Evolutionary conservation across 2,888 invertebrate species (phyloP).

Genomic region (Atethmia centrago): DNA sequence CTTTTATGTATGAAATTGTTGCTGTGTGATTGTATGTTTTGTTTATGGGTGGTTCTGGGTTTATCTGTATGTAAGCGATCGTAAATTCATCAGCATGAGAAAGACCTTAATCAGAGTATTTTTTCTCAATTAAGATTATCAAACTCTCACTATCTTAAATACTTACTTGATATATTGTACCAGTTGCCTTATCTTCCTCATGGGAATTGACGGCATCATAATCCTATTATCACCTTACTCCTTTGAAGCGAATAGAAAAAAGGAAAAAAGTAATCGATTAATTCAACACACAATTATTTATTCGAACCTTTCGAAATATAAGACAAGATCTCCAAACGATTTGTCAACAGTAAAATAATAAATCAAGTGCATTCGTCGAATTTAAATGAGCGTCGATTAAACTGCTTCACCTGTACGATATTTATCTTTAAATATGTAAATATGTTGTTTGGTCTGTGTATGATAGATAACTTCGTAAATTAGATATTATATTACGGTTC

Average conservation of each 20-base stretch:
- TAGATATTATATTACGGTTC: constrained; percentile 55
- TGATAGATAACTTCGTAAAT: constrained; percentile 48
- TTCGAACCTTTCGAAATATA: constrained; percentile 55
- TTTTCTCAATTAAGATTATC: constrained; percentile 40
- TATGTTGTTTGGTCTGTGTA: constrained; percentile 55
- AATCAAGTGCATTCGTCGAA: constrained; percentile 66
- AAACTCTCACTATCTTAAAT: constrained; percentile 39
- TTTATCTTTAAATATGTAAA: constrained; percentile 63
- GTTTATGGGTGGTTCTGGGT: constrained; percentile 3
- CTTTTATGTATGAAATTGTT: constrained; percentile 35
- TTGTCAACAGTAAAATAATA: constrained; percentile 68
- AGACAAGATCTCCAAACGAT: constrained; percentile 64
- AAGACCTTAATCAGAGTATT: constrained; percentile 3
- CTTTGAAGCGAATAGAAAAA: constrained; percentile 41
- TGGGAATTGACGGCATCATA: constrained; percentile 47
- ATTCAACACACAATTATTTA: constrained; percentile 49
- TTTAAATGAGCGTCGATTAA: constrained; percentile 66
- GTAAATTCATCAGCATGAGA: constrained; percentile 17
- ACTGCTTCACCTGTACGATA: constrained; percentile 59
- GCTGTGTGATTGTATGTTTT: constrained; percentile 6
- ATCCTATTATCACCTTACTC: constrained; percentile 58
- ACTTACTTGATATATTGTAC: constrained; percentile 37
- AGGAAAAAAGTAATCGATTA: constrained; percentile 59
- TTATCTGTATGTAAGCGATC: constrained; percentile 1
- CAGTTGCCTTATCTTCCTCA: constrained; percentile 42